Base-by-base conservation (phyloP, 2,888 invertebrate genomes). In the Aphodius granarius region DNA sequence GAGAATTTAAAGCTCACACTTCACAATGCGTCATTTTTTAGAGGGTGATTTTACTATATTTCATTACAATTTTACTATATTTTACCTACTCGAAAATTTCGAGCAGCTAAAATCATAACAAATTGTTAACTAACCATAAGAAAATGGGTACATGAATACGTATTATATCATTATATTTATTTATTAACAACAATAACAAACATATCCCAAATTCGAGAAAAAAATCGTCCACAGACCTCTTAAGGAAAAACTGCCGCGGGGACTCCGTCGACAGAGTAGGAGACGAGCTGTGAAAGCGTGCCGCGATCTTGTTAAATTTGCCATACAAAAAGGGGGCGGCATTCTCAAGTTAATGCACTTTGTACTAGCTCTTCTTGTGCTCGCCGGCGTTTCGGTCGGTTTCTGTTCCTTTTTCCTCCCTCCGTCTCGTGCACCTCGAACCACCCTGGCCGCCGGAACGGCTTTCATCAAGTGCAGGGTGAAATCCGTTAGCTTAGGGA, bases 381-480 rank as follows among this genome's bases (percentile, higher is more conserved):
- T 68, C 68, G 80, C 74, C 73, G 72, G 72, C 66, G 68, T 78
- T 78, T 75, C 68, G 72, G 19, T 16, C 20, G 73, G 76, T 78
- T 75, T 78, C 66, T 71, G 43, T 71, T 17, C 21, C 71, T 73
- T 71, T 71, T 73, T 43, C 75, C 63, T 68, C 75, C 21, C 18
- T 21, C 75, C 75, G 70, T 71, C 71, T 71, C 66, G 66, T 68
- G 63, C 23, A n/a, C 75, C 17, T 22, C 70, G 73, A 20, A 63
- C 70, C 71, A 70, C 73, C 72, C 22, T 66, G 73, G 64, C 65
- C 70, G 73, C 76, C 73, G 76, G 73, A 75, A 70, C 76, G 73
- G 81, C 81, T 82, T 82, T 81, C 82, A 81, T 82, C 82, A 82
- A 82, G 82, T 81, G 82, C 79, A 78, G 82, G 82, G 81, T 80